Evolutionary conservation across 2,888 invertebrate genomes (phyloP).

Genomic region (Caenorhabditis panamensis): DNA sequence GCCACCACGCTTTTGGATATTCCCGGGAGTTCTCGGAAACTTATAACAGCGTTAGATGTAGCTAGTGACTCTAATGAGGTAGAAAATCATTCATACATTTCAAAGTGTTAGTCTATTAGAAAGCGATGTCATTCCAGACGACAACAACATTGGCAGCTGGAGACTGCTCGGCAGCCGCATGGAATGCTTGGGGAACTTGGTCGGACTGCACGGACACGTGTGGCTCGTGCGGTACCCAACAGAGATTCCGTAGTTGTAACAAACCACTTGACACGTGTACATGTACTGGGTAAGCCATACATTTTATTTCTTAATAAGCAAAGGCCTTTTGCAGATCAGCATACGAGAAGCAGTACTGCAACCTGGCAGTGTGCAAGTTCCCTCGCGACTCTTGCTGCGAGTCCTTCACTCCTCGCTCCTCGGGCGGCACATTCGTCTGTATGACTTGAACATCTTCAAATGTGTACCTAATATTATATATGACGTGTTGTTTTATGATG

Average conservation of each 20-base stretch:
- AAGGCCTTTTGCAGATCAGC: constrained; percentile 59
- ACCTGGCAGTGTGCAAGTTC: constrained; percentile 72
- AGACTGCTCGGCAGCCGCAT: constrained; percentile 62
- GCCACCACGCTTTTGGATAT: constrained; percentile 29
- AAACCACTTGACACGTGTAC: constrained; percentile 51
- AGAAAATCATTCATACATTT: too few species aligned
- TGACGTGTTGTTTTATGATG: constrained; percentile 25
- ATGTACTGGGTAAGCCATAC: constrained; percentile 59
- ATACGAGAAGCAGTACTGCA: constrained; percentile 68
- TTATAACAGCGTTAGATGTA: constrained; percentile 33
- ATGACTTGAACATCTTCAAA: constrained; percentile 16
- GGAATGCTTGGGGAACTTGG: constrained; percentile 73
- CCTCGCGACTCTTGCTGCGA: constrained; percentile 69
- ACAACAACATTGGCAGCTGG: constrained; percentile 1
- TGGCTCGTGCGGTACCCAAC: constrained; percentile 72
- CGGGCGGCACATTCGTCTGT: constrained; percentile 66
- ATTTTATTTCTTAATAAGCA: neutral
- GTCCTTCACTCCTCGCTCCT: constrained; percentile 63
- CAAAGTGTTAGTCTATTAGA: too few species aligned
- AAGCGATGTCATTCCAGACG: constrained; percentile 36
- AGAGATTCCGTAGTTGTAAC: constrained; percentile 69
- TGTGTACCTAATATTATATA: constrained; percentile 13
- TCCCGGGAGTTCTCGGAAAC: constrained; percentile 23
- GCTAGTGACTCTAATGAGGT: too few species aligned
- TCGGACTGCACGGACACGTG: constrained; percentile 72